phyloP scores from a whole-genome alignment of 2,797 vertebrate genomes.

The Epinephelus awoara region DNA sequence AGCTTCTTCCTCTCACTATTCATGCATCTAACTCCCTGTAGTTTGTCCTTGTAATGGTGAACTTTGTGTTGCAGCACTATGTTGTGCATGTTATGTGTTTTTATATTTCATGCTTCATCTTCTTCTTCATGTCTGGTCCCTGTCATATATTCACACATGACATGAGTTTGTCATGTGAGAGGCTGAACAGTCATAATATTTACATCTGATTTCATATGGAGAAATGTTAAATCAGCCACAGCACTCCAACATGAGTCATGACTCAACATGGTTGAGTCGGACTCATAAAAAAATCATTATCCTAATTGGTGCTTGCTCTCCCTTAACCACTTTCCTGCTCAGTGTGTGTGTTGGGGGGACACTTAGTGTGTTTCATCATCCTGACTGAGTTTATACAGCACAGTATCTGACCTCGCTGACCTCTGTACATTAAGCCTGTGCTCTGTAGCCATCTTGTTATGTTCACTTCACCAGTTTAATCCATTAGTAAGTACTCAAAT shows the following conservation, averaged over 20 bases:
- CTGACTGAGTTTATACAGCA: background rate
- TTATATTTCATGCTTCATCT: too few relatives aligned
- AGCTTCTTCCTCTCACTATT: background rate
- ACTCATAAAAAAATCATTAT: constrained; percentile 51
- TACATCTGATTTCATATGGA: constrained; percentile 4
- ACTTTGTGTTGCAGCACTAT: background rate
- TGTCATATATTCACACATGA: too few relatives aligned
- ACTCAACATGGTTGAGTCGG: constrained; percentile 27
- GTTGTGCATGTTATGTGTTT: too few relatives aligned
- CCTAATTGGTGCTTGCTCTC: constrained; percentile 31
- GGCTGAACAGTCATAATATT: constrained; percentile 7
- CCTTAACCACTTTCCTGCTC: background rate
- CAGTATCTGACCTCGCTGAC: constrained; percentile 2
- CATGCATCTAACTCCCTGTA: too few relatives aligned
- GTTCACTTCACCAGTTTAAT: background rate
- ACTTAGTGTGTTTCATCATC: constrained; percentile 17
- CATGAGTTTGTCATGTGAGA: background rate
- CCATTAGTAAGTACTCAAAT: constrained; percentile 8
- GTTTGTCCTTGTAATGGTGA: background rate
- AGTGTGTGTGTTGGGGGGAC: background rate
- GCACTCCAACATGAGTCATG: constrained; percentile 31
- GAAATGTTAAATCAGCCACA: constrained; percentile 23
- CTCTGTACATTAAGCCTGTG: background rate
- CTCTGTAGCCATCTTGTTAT: background rate
- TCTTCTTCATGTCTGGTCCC: too few relatives aligned